These are phyloP conservation scores for Latrodectus geometricus DNA, from an alignment of 1,140 invertebrate species.

Conservation along the genomic window DNA sequence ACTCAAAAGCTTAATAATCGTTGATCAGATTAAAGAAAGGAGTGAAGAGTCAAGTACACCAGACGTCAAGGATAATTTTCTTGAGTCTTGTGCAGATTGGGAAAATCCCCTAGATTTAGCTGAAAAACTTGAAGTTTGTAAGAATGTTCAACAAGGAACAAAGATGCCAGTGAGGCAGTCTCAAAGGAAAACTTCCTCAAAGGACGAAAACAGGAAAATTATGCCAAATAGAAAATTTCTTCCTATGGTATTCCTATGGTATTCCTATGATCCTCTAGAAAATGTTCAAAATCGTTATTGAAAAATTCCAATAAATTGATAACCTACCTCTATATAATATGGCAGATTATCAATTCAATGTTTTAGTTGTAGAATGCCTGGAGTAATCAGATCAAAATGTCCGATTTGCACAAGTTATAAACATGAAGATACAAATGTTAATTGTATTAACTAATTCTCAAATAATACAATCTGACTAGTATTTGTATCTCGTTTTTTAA, in stretches of 20 bases:
- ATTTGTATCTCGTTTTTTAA: background rate
- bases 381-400: slow-evolving; percentile 2
- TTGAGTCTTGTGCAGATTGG: background rate
- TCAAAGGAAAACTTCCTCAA: background rate
- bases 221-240: background rate
- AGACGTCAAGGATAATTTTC: background rate
- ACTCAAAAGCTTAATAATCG: background rate
- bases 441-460: background rate
- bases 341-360: background rate
- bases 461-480: background rate
- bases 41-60: too few species aligned
- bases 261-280: background rate
- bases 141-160: background rate
- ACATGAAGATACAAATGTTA: background rate
- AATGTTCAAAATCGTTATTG: background rate
- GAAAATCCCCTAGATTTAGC: background rate
- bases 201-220: too few species aligned
- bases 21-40: background rate
- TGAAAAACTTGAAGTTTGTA: background rate
- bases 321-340: background rate
- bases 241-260: too few species aligned
- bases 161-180: background rate
- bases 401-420: background rate
- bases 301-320: too few species aligned
- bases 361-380: too few species aligned